These are phyloP conservation scores for Drosophila aff. DNA, from an alignment of 1,140 invertebrate species.

Conservation along the genomic window DNA sequence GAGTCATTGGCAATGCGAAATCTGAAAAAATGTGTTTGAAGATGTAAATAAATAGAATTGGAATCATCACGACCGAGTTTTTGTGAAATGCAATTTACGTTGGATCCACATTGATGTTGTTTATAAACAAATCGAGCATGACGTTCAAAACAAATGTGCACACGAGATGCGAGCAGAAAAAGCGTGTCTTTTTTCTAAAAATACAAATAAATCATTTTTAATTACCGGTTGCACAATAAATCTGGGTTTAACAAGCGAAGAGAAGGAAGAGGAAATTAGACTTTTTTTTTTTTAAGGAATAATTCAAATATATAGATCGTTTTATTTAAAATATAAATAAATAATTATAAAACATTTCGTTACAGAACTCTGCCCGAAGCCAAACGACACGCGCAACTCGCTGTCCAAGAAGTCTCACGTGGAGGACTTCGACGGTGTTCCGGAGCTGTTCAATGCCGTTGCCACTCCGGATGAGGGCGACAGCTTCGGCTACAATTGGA, in stretches of 20 bases:
- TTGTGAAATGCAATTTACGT: conserved; percentile 20
- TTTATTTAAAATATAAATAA: background rate
- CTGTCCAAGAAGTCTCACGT: conserved; percentile 94
- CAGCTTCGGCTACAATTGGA: conserved; percentile 87
- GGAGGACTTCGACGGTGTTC: conserved; percentile 93
- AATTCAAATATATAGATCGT: background rate
- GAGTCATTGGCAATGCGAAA: conserved; percentile 9
- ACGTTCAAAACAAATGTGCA: conserved; percentile 36
- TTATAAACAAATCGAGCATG: conserved; percentile 42
- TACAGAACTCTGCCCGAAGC: conserved; percentile 94
- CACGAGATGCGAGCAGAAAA: conserved; percentile 24
- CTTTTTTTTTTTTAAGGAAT: background rate
- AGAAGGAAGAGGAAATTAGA: background rate
- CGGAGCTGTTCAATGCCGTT: conserved; percentile 92
- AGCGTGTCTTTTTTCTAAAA: conserved; percentile 18
- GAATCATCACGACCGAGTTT: conserved; percentile 10
- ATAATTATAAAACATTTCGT: background rate
- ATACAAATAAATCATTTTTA: conserved; percentile 2
- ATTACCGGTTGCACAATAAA: conserved; percentile 20
- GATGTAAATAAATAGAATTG: conserved; percentile 29
- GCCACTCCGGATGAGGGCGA: conserved; percentile 87
- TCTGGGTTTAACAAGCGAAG: conserved; percentile 1
- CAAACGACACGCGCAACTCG: conserved; percentile 90
- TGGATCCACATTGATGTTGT: conserved; percentile 29
- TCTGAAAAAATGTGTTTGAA: conserved; percentile 22